These are phyloP conservation scores for Promerops cafer DNA, from an alignment of 2,113 vertebrate species.

Conservation along the genomic window DNA sequence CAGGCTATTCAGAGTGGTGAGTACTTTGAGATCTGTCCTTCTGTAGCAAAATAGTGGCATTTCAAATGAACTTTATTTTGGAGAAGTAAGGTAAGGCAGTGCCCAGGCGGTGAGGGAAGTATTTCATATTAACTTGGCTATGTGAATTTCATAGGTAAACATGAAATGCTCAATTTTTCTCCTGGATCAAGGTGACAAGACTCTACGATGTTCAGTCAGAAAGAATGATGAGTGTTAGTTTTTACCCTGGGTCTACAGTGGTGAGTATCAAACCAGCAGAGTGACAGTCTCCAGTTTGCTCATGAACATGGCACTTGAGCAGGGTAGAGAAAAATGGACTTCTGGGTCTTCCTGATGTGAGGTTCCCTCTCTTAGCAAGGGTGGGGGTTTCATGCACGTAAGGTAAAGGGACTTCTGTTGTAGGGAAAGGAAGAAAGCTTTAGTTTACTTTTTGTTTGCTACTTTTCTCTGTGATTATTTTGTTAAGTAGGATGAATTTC, in stretches of 20 bases:
- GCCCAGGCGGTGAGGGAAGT: neutral
- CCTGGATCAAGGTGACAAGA: neutral
- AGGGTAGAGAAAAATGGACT: neutral
- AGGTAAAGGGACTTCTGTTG: neutral
- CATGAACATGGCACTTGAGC: neutral
- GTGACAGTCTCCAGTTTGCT: neutral
- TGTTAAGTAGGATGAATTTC: neutral
- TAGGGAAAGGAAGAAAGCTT: neutral
- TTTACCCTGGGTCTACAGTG: neutral
- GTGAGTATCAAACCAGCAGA: neutral
- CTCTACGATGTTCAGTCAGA: neutral
- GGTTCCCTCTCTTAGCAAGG: neutral
- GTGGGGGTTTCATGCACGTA: accelerated
- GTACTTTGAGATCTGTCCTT: neutral
- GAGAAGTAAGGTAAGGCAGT: neutral
- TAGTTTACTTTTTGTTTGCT: neutral
- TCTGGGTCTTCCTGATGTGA: neutral
- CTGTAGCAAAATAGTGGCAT: neutral
- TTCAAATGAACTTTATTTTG: neutral
- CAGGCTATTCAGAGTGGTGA: neutral
- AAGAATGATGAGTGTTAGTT: neutral
- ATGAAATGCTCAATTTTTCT: neutral
- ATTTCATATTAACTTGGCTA: neutral
- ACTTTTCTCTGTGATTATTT: neutral
- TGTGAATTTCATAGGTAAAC: neutral